A percentile compares a stretch with the other conserved stretches of the same genome.
phyloP scores from a whole-genome alignment of 1,140 invertebrate species.

The Zaprionus inermis region DNA sequence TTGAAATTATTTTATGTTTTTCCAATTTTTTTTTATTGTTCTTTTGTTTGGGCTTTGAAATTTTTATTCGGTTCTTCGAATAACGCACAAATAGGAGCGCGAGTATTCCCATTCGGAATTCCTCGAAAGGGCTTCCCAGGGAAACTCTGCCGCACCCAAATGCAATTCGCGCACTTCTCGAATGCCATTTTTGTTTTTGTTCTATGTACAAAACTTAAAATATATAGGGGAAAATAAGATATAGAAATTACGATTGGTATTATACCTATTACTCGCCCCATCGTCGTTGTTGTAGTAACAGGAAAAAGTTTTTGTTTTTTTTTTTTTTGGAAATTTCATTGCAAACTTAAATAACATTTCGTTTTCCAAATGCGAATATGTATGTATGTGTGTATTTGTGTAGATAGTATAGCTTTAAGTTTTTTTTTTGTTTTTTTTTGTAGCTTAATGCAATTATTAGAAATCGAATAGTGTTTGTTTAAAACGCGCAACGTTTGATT shows the following conservation, averaged over 20 bases:
- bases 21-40: conserved; percentile 67
- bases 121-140: conserved; percentile 44
- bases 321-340: conserved; percentile 16
- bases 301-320: conserved; percentile 6
- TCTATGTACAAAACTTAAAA: conserved; percentile 77
- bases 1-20: conserved; percentile 59
- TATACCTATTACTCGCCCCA: conserved; percentile 11
- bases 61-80: conserved; percentile 45
- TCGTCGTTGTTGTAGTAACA: conserved; percentile 18
- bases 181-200: conserved; percentile 61
- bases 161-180: conserved; percentile 40
- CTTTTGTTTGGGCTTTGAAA: conserved; percentile 57
- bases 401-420: conserved; percentile 70
- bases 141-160: conserved; percentile 44
- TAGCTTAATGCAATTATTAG: conserved; percentile 76
- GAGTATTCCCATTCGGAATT: conserved; percentile 59
- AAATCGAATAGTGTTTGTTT: conserved; percentile 72
- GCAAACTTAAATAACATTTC: conserved; percentile 55
- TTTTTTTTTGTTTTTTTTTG: conserved; percentile 39
- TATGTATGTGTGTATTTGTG: conserved; percentile 47
- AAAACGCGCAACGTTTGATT: conserved; percentile 73
- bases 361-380: conserved; percentile 44
- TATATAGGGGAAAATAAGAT: conserved; percentile 39
- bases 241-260: conserved; percentile 31
- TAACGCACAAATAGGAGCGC: conserved; percentile 34